These are phyloP conservation scores for Lepidonotus clava DNA, from an alignment of 2,888 invertebrate genomes.

Conservation along the genomic window DNA sequence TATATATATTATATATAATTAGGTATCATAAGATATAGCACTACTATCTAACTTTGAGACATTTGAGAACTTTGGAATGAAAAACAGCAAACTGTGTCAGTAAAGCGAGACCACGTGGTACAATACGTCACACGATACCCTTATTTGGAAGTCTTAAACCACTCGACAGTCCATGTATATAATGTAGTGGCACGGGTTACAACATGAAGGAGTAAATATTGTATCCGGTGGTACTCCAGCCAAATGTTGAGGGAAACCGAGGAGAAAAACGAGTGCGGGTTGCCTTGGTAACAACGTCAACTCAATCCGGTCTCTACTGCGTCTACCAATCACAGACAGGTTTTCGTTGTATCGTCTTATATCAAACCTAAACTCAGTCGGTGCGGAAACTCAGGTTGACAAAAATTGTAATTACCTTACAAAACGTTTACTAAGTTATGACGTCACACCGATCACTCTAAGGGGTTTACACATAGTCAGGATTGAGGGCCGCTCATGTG, in stretches of 20 bases:
- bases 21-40: slow-evolving; percentile 13
- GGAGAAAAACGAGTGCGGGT: neutral
- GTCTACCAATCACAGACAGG: slow-evolving; percentile 20
- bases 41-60: neutral
- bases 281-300: neutral
- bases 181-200: slow-evolving; percentile 34
- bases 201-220: slow-evolving; percentile 6
- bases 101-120: neutral
- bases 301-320: neutral
- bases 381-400: neutral
- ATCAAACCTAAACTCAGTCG: slow-evolving; percentile 15
- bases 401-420: neutral
- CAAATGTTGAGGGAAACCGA: neutral
- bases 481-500: too few relatives aligned
- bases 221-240: slow-evolving; percentile 27
- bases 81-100: slow-evolving; percentile 12
- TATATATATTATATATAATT: neutral
- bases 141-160: neutral
- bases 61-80: neutral
- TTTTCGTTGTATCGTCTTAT: neutral
- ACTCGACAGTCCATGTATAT: neutral
- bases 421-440: slow-evolving; percentile 6
- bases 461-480: too few relatives aligned
- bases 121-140: neutral
- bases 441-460: too few relatives aligned